A percentile compares a stretch with the other conserved stretches of the same genome.
Evolutionary conservation across 2,888 invertebrate species (phyloP).

Genomic region (Phortica magna): DNA sequence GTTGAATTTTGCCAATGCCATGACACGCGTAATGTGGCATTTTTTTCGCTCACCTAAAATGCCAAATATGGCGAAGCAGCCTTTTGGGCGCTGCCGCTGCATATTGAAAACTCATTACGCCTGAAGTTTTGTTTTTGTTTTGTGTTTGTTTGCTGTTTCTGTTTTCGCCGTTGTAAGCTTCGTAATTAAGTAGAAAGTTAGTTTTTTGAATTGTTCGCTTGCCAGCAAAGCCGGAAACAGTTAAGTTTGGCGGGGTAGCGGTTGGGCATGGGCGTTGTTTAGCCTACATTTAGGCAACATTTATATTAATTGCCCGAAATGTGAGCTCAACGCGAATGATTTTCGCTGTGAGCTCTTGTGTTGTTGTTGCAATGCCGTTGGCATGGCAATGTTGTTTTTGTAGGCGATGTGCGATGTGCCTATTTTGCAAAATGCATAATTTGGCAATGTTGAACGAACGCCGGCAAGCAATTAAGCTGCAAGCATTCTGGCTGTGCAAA

Average conservation of each 20-base stretch:
- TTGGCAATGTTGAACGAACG: background rate
- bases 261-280: constrained; percentile 55
- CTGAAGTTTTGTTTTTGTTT: constrained; percentile 13
- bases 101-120: constrained; percentile 34
- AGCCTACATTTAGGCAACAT: constrained; percentile 38
- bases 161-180: background rate
- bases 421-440: constrained; percentile 6
- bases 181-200: constrained; percentile 30
- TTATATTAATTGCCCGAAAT: constrained; percentile 9
- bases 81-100: background rate
- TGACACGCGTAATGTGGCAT: too few relatives aligned
- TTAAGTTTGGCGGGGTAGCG: too few relatives aligned
- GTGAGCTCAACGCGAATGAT: background rate
- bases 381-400: constrained; percentile 35
- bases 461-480: background rate
- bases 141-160: background rate
- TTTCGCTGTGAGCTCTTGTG: background rate
- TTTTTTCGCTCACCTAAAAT: too few relatives aligned
- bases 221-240: background rate
- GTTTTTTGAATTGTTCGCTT: constrained; percentile 6
- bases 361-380: background rate
- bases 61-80: too few relatives aligned
- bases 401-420: constrained; percentile 35
- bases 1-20: too few relatives aligned
- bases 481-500: background rate